A percentile compares a stretch with the other conserved stretches of the same genome.
Evolutionary conservation across 2,113 vertebrate species (phyloP).

Genomic region (Labeo rohita): DNA sequence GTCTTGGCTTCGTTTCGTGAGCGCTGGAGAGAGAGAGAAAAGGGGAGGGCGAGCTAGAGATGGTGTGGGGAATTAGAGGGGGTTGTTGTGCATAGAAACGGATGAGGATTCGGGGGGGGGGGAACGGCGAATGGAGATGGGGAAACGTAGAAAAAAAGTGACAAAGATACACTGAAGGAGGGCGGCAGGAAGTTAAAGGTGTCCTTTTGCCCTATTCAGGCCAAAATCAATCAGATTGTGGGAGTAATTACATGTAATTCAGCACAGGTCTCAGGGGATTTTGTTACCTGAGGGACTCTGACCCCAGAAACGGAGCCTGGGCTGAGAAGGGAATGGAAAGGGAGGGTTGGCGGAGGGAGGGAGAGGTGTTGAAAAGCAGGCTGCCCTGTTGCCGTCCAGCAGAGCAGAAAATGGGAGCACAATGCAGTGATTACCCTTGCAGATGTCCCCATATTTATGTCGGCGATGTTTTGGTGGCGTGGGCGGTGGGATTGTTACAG

Average conservation of each 20-base stretch:
- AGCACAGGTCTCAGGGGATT: conserved; percentile 87
- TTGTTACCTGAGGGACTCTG: conserved; percentile 95
- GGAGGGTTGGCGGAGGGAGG: conserved; percentile 63
- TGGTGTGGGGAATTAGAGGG: conserved; percentile 43
- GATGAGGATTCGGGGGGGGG: conserved; percentile 41
- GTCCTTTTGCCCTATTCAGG: conserved; percentile 78
- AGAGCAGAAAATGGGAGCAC: conserved; percentile 97
- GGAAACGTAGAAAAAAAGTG: not conserved
- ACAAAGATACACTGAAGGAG: conserved; percentile 9
- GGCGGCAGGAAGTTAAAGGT: conserved; percentile 42
- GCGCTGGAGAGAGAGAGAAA: conserved; percentile 72
- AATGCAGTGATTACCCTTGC: conserved; percentile 97
- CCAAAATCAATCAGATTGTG: conserved; percentile 98
- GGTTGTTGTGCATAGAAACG: conserved; percentile 71
- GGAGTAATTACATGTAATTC: conserved; percentile 99
- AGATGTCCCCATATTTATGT: conserved; percentile 92
- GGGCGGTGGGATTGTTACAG: conserved; percentile 61
- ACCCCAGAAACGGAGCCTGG: conserved; percentile 78
- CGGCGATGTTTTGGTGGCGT: conserved; percentile 55
- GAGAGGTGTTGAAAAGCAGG: conserved; percentile 84
- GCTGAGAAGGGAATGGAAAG: conserved; percentile 41
- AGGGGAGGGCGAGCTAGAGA: conserved; percentile 32
- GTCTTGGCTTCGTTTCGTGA: conserved; percentile 95
- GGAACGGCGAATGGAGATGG: not conserved
- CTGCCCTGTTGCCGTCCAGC: conserved; percentile 89